Base-by-base conservation (phyloP, 2,113 vertebrate genomes). In the Cygnus atratus region DNA sequence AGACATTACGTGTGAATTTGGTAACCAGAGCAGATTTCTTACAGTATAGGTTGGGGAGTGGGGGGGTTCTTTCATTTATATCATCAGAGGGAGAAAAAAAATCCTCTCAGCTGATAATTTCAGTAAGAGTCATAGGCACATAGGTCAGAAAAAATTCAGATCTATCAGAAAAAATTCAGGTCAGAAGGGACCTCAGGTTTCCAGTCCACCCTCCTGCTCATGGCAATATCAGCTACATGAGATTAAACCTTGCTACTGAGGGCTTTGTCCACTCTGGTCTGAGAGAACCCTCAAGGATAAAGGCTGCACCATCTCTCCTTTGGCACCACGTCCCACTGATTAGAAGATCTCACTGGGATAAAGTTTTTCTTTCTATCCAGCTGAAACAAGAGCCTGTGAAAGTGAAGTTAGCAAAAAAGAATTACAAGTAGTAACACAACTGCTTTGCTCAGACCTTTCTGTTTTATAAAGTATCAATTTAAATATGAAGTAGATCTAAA, bases 1-100 rank as follows among this genome's bases (percentile, higher is more conserved):
- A 84, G 46, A 29, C 8, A 31, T 4, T 11, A 20, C 3, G 12
- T 63, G 58, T 61, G 46, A 82, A 44, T 55, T 63, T 72, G 62
- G 24, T 24, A 85, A 44, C 3, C 35, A 44, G 18, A 63, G 16
- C 74, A 11, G 11, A 20, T 29, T 0, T 1, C 25, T 0, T 1
- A 35, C 29, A 11, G 17, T 20, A 26, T 28, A 80, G 8, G 3
- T 55, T 72, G 12, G 6, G 3, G 9, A 10, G 12, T 4, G 17
- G 13, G 8, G 31, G 58, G n/a, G 5, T 11, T 61, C 48, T 70
- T 70, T 89, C 17, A 46, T 37, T 13, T 72, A 25, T 50, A 5
- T 62, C 11, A 43, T 61, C 19, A 28, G 54, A 68, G 10, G 12
- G 13, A 83, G 18, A 3, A 13, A 55, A 39, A 31, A 21, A 0